Percentiles rank a stretch among this genome's conserved stretches.
Conservation (phyloP, 2,888 invertebrate genomes). For the Aethes cnicana region DNA sequence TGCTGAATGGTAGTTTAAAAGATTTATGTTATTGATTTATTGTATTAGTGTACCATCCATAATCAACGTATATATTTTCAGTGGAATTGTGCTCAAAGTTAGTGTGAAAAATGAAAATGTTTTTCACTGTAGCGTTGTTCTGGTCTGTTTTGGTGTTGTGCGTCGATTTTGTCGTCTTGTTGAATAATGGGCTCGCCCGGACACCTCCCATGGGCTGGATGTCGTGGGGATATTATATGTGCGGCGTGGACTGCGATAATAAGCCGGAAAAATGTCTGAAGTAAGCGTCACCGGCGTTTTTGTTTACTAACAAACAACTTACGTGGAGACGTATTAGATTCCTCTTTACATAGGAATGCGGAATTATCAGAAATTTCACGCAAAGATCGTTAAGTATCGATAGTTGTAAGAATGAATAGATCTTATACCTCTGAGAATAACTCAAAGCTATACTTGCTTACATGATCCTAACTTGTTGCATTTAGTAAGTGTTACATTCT, state of each 20-base stretch:
- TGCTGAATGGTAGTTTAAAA: too few species aligned
- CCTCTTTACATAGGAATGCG: too few species aligned
- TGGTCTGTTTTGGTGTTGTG: slow-evolving; percentile 8
- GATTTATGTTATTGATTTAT: too few species aligned
- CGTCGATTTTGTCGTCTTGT: slow-evolving; percentile 35
- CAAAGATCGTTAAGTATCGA: too few species aligned
- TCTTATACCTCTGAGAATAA: too few species aligned
- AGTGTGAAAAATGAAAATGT: slow-evolving; percentile 16
- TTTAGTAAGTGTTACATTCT: too few species aligned
- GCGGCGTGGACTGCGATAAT: slow-evolving; percentile 82
- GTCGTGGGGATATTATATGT: slow-evolving; percentile 87
- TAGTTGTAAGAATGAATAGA: too few species aligned
- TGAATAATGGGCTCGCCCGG: slow-evolving; percentile 85
- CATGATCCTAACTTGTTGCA: too few species aligned
- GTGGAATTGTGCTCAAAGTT: too few species aligned
- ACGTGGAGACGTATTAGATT: background rate
- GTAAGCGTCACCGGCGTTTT: slow-evolving; percentile 58
- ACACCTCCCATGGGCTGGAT: slow-evolving; percentile 90
- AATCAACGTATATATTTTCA: background rate
- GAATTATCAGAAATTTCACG: too few species aligned
- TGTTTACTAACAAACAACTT: slow-evolving; percentile 16
- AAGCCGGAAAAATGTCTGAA: slow-evolving; percentile 84
- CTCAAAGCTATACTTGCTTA: too few species aligned
- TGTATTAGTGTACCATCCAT: background rate
- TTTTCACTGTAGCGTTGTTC: background rate